Conservation (phyloP, 2,797 vertebrate species). For the Esox masquinongy region DNA sequence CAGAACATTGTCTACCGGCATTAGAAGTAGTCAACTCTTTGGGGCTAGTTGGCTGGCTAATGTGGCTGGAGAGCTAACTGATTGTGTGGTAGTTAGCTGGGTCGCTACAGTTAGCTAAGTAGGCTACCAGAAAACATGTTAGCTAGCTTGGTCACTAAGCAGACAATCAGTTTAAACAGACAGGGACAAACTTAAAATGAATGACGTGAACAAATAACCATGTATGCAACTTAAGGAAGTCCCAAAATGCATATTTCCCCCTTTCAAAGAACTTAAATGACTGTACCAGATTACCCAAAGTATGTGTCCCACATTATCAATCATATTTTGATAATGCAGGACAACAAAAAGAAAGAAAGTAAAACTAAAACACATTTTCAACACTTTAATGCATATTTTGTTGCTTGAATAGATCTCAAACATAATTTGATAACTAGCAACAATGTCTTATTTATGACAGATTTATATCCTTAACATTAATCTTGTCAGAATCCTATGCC, state of each 20-base stretch:
- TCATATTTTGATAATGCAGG: background rate
- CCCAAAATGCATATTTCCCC: conserved; percentile 18
- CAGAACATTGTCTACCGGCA: too few relatives aligned
- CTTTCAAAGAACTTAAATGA: conserved; percentile 16
- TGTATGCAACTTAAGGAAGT: conserved; percentile 14
- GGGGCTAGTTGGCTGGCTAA: too few relatives aligned
- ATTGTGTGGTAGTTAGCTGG: too few relatives aligned
- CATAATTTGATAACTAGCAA: conserved; percentile 15
- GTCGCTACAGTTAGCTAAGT: too few relatives aligned
- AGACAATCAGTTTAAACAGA: too few relatives aligned
- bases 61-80: too few relatives aligned
- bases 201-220: background rate
- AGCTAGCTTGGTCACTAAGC: too few relatives aligned
- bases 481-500: conserved; percentile 22
- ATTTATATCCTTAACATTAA: conserved; percentile 19
- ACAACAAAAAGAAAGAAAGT: background rate
- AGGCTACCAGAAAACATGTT: too few relatives aligned
- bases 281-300: conserved; percentile 28
- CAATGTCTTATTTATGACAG: conserved; percentile 22
- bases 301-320: conserved; percentile 17
- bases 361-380: background rate
- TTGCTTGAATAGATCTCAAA: conserved; percentile 23
- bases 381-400: conserved; percentile 21
- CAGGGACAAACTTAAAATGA: too few relatives aligned
- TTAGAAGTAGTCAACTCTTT: too few relatives aligned